Base-by-base conservation (phyloP, 2,888 invertebrate genomes). In the Lysandra coridon region DNA sequence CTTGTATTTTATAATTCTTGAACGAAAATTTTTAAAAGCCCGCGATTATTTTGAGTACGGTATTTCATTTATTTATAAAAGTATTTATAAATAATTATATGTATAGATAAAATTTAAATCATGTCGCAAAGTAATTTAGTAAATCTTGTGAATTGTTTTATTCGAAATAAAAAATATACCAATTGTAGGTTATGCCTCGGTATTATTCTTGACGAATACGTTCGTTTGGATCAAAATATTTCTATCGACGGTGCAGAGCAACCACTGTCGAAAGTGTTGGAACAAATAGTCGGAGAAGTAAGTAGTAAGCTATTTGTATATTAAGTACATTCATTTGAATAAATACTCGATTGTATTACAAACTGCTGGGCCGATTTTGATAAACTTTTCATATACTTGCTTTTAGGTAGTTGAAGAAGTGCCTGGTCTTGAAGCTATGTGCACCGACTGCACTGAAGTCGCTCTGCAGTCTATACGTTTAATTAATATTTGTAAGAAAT, bases 121-220 rank as follows among this genome's bases (percentile, higher is more conserved):
- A 80, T 90, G 89, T 79, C 84, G 40, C 86, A 86, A 79, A 81
- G 84, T 0, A 87, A 91, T 83, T 82, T 91, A 40, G 89, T 85
- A 83, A 81, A 83, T 53, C 84, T 94, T 14, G 84, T 94, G n/a
- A 87, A 87, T 0, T 90, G 91, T 83, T 85, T 94, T 62, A 81
- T 93, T 6, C 89, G 85, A 74, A 87, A 88, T 82, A 90, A 91
- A 75, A 86, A 84, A 53, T 90, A 86, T 80, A 92, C 88, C 79
- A 88, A 93, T 87, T 94, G 94, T 83, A 92, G 93, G 90, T 91
- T 94, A 91, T 94, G 94, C 83, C 83, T 93, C 75, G 87, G 87
- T 79, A 82, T 81, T 79, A 88, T 92, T 64, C 82, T 86, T 77
- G 86, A 88, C 49, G 83, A 85, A 30, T 92, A 88, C 74, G 89